Evolutionary conservation across 2,113 vertebrate species (phyloP).

Genomic region (Onychostruthus taczanowskii): DNA sequence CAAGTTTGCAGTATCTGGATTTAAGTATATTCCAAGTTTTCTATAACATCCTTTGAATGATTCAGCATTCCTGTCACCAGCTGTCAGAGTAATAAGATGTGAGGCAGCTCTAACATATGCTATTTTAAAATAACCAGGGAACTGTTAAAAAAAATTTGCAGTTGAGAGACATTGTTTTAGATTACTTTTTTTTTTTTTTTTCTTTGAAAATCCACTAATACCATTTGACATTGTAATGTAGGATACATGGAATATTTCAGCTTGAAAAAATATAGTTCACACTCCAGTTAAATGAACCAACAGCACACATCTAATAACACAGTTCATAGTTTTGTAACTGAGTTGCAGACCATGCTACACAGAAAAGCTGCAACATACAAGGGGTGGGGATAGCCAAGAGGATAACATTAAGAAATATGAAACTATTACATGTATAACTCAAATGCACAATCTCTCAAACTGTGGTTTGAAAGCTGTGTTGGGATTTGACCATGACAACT

Average conservation of each 20-base stretch:
- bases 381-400: neutral
- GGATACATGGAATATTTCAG: neutral
- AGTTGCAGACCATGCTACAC: slow-evolving; percentile 2
- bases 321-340: slow-evolving; percentile 1
- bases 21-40: neutral
- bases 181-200: slow-evolving; percentile 6
- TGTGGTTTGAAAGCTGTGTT: slow-evolving; percentile 62
- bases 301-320: neutral
- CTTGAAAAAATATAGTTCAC: slow-evolving; percentile 10
- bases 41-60: neutral
- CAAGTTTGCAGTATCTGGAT: neutral
- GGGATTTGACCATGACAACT: slow-evolving; percentile 66
- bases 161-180: slow-evolving; percentile 23
- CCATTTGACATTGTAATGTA: slow-evolving; percentile 11
- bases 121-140: slow-evolving; percentile 32
- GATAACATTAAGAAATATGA: slow-evolving; percentile 46
- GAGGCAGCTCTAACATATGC: neutral
- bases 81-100: neutral
- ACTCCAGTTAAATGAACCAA: slow-evolving; percentile 22
- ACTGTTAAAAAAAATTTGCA: slow-evolving; percentile 10
- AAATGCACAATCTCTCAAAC: slow-evolving; percentile 49
- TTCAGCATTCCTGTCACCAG: slow-evolving; percentile 30
- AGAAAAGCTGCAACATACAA: slow-evolving; percentile 39
- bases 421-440: slow-evolving; percentile 38
- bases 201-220: slow-evolving; percentile 36